These are phyloP conservation scores for Thamnophis sirtalis DNA, from an alignment of 2,113 vertebrate species.

Conservation along the genomic window DNA sequence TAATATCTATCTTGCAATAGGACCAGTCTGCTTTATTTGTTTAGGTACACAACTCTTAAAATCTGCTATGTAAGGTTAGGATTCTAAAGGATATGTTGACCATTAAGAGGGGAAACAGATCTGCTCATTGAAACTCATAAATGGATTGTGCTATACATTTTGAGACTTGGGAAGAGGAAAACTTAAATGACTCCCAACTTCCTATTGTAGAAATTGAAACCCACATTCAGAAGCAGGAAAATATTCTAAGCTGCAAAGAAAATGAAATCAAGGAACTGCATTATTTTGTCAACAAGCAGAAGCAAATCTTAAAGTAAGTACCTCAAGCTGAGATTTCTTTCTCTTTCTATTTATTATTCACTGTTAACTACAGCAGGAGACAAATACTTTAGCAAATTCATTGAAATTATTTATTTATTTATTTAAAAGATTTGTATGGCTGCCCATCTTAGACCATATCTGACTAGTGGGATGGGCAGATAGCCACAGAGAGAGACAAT, in stretches of 20 bases:
- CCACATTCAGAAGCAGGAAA: conserved; percentile 47
- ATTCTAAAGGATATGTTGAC: not conserved
- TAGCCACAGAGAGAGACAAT: not conserved
- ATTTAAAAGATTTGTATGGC: not conserved
- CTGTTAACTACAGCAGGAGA: not conserved
- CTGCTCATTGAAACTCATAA: not conserved
- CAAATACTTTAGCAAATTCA: not conserved
- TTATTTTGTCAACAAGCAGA: conserved; percentile 57
- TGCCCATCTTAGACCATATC: not conserved
- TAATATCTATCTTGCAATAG: not conserved
- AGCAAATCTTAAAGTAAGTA: conserved; percentile 63
- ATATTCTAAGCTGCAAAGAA: conserved; percentile 51
- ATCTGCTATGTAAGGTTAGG: not conserved
- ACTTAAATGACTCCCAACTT: not conserved
- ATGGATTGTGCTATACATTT: not conserved
- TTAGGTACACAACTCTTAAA: not conserved
- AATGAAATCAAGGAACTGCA: conserved; percentile 58
- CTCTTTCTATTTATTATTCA: not conserved
- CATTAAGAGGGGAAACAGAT: not conserved
- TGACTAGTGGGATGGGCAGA: not conserved
- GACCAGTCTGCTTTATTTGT: not conserved
- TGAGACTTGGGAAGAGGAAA: not conserved
- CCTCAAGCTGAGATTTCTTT: not conserved
- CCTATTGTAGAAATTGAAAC: conserved; percentile 43
- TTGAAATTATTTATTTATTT: not conserved